Evolutionary conservation across 2,888 invertebrate genomes (phyloP).

Genomic region (Anthophora plumipes): DNA sequence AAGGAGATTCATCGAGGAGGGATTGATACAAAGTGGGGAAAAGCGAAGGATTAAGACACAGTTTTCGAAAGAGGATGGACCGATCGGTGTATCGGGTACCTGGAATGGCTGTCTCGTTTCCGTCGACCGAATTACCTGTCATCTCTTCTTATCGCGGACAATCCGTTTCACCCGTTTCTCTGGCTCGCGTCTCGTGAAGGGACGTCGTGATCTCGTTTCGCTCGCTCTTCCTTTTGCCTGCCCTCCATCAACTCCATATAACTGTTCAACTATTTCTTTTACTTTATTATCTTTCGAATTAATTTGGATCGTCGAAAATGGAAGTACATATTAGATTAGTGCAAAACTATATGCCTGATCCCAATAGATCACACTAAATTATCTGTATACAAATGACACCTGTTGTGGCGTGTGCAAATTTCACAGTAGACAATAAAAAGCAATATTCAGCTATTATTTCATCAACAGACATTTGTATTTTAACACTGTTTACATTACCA

Average conservation of each 20-base stretch:
- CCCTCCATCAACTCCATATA: neutral
- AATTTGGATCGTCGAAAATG: too few relatives aligned
- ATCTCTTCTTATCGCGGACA: conserved; percentile 79
- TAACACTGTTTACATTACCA: too few relatives aligned
- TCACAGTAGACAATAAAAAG: too few relatives aligned
- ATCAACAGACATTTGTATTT: too few relatives aligned
- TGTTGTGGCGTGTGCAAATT: too few relatives aligned
- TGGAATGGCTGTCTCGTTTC: conserved; percentile 63
- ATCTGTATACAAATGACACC: too few relatives aligned
- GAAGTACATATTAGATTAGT: too few relatives aligned
- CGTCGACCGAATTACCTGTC: conserved; percentile 77
- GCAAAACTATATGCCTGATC: too few relatives aligned
- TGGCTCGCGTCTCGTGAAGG: conserved; percentile 19
- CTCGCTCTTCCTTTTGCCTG: conserved; percentile 14
- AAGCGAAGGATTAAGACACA: conserved; percentile 49
- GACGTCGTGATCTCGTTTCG: conserved; percentile 29
- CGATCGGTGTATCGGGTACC: conserved; percentile 30
- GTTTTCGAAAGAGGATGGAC: conserved; percentile 21
- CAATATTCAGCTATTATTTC: too few relatives aligned
- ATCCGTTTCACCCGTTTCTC: conserved; percentile 78
- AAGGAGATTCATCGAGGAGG: conserved; percentile 23
- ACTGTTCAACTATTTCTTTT: too few relatives aligned
- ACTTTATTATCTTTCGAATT: too few relatives aligned
- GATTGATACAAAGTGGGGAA: conserved; percentile 42
- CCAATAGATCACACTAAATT: too few relatives aligned